Base-by-base conservation (phyloP, 2,888 invertebrate species). In the Criorhina ranunculi region DNA sequence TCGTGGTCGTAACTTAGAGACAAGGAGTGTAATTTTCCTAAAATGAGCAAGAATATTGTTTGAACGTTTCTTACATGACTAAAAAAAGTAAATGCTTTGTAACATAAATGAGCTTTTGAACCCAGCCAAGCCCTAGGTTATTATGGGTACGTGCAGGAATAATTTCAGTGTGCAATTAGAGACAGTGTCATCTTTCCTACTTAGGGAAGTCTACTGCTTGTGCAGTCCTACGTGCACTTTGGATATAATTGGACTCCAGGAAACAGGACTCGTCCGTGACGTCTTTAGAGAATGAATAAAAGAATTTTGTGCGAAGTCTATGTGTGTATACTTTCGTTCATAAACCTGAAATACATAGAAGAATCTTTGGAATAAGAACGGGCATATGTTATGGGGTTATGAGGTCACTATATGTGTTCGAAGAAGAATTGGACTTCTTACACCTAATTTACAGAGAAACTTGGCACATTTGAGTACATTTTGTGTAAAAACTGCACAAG, bases 131-230 rank as follows among this genome's bases (percentile, higher is more conserved):
- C 77, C 78, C 51, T 72, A 70, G 67, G 82, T 77, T 78, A 73
- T 83, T 62, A 78, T 73, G 55, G 59, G 66, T 60, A 78, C 78
- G 77, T 78, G 70, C 72, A 55, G 66, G 78, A 82, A 77, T 72
- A 78, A 78, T 82, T 82, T 82, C 78, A 78, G 78, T 78, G 72
- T 83, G 82, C 78, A 83, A 83, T 83, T 83, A 83, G 82, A 62
- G 82, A 42, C 66, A 53, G 81, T 82, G 70, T 77, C 77, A 82
- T 77, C 70, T 76, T 66, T 70, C 70, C 77, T 64, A 77, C 77
- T 76, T 76, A 70, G 59, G 49, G 44, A 60, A 66, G 64, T 64
- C 64, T 70, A 59, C 76, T 76, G 35, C 17, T 12, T 80, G 55
- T 77, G 81, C 76, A 70, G 42, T 51, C 42, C 70, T 77, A 66